Conservation (phyloP, 2,113 vertebrate genomes). For the Tympanuchus pallidicinctus region DNA sequence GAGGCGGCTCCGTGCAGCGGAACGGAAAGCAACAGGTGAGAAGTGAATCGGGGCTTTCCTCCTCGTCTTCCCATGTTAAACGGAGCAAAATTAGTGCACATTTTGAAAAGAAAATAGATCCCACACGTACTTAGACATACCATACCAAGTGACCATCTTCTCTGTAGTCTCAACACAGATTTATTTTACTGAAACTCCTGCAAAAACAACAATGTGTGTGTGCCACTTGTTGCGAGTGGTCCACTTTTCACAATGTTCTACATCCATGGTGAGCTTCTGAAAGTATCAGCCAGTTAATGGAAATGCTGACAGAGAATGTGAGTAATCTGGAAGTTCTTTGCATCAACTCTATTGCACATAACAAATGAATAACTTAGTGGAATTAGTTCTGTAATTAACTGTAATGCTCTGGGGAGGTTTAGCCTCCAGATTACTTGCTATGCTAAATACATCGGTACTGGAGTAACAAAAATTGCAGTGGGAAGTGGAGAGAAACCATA, state of each 20-base stretch:
- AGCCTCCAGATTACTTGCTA: neutral
- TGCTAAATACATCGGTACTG: neutral
- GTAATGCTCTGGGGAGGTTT: neutral
- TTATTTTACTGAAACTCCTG: neutral
- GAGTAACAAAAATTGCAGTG: neutral
- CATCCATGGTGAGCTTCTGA: too few relatives aligned
- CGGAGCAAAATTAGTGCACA: fast-evolving
- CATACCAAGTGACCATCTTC: neutral
- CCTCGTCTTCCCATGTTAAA: fast-evolving
- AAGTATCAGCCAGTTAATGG: neutral
- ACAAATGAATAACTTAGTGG: neutral
- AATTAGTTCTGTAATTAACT: neutral
- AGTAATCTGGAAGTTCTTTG: neutral
- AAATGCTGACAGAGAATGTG: neutral
- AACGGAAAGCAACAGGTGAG: neutral
- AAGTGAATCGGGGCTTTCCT: fast-evolving
- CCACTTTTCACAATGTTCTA: neutral
- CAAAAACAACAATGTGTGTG: fast-evolving
- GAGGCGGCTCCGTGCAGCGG: neutral
- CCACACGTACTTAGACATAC: neutral
- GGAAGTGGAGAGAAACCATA: neutral
- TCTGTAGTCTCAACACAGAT: neutral
- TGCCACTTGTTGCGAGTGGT: neutral
- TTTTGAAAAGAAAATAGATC: neutral
- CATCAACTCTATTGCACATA: neutral